Conservation (phyloP, 2,113 vertebrate species). For the Sebastes schlegelii region DNA sequence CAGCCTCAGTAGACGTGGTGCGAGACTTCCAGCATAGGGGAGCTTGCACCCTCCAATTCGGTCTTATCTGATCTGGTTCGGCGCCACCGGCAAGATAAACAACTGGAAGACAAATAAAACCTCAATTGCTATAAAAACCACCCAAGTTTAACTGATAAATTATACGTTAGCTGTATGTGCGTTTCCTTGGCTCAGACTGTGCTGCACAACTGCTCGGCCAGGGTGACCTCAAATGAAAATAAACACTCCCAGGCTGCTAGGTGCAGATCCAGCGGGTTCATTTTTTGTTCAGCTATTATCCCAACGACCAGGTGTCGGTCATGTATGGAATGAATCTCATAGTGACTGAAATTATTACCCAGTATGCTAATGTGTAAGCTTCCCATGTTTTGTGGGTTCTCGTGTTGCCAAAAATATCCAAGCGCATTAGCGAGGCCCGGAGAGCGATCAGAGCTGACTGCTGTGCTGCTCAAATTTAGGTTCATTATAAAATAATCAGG, state of each 20-base stretch:
- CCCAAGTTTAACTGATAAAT: conserved; percentile 67
- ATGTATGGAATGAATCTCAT: conserved; percentile 52
- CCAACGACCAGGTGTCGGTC: conserved; percentile 20
- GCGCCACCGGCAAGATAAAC: conserved; percentile 69
- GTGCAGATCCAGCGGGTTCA: conserved; percentile 39
- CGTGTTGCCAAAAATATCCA: conserved; percentile 76
- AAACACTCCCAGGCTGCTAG: conserved; percentile 52
- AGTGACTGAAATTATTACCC: conserved; percentile 66
- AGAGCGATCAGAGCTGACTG: conserved; percentile 71
- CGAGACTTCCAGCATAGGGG: conserved; percentile 38
- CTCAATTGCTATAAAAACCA: conserved; percentile 53
- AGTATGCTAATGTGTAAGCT: conserved; percentile 70
- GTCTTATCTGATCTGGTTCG: conserved; percentile 72
- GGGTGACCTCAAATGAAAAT: conserved; percentile 69
- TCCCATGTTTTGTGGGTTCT: conserved; percentile 69
- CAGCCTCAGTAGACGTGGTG: conserved; percentile 25
- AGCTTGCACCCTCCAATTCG: conserved; percentile 23
- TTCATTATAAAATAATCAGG: conserved; percentile 84
- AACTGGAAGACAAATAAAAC: conserved; percentile 69
- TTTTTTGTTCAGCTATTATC: conserved; percentile 44
- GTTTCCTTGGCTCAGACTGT: conserved; percentile 42
- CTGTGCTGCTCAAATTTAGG: conserved; percentile 72
- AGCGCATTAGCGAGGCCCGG: conserved; percentile 59
- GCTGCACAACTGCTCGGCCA: conserved; percentile 30
- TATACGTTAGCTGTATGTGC: conserved; percentile 45